These are phyloP conservation scores for Drosophila rufa DNA, from an alignment of 1,140 invertebrate species.

Conservation along the genomic window DNA sequence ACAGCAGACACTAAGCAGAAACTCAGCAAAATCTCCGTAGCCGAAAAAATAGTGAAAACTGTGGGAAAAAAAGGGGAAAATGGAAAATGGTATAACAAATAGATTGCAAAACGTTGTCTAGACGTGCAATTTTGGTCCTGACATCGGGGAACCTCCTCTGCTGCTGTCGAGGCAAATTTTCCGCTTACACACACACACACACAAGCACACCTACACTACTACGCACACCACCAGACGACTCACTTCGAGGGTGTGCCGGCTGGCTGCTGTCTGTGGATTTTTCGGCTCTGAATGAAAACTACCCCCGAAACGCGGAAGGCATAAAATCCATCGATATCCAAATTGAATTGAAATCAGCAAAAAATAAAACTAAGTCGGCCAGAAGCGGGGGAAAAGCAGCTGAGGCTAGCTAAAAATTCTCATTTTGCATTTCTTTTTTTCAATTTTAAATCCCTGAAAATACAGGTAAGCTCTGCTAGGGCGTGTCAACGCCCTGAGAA, in stretches of 20 bases:
- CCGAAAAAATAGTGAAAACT: constrained; percentile 21
- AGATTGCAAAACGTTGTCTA: constrained; percentile 63
- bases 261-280: constrained; percentile 43
- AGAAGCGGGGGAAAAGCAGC: constrained; percentile 32
- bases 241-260: constrained; percentile 69
- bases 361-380: constrained; percentile 59
- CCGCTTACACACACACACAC: constrained; percentile 20
- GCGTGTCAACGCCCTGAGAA: constrained; percentile 37
- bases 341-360: constrained; percentile 58
- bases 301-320: constrained; percentile 59
- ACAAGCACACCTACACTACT: constrained; percentile 21
- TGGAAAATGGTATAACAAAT: constrained; percentile 50
- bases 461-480: constrained; percentile 49
- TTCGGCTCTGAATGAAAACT: constrained; percentile 52
- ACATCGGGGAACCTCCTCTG: constrained; percentile 44
- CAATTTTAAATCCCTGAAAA: constrained; percentile 40
- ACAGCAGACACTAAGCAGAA: constrained; percentile 25
- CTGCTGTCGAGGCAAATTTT: constrained; percentile 54
- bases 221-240: constrained; percentile 29
- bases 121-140: constrained; percentile 68
- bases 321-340: constrained; percentile 46
- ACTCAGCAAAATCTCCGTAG: constrained; percentile 13
- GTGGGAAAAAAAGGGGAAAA: constrained; percentile 24
- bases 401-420: constrained; percentile 52
- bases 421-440: constrained; percentile 20